phyloP scores from a whole-genome alignment of 2,888 invertebrate genomes.

The Spisula solida region DNA sequence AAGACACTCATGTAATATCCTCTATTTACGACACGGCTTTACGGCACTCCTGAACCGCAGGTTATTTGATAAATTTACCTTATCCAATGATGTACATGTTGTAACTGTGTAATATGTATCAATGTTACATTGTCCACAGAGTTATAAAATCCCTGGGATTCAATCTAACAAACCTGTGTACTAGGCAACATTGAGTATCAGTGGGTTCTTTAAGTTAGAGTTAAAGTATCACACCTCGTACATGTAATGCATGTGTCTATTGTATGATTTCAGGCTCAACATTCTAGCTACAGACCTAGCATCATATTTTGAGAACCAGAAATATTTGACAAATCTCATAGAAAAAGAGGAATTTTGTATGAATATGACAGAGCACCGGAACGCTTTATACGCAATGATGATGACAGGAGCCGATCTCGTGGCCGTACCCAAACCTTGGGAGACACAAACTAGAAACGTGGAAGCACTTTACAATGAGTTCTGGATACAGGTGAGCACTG shows the following conservation, averaged over 20 bases:
- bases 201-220: no score
- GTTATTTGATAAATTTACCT: no score
- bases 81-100: no score
- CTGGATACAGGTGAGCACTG: conserved; percentile 73
- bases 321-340: conserved; percentile 64
- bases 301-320: conserved; percentile 77
- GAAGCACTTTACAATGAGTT: conserved; percentile 80
- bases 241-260: not conserved
- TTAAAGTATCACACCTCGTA: no score
- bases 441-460: conserved; percentile 71
- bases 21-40: no score
- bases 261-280: conserved; percentile 49
- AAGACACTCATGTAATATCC: no score
- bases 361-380: conserved; percentile 52
- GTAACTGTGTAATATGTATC: no score
- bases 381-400: conserved; percentile 69
- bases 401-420: conserved; percentile 83
- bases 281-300: conserved; percentile 82
- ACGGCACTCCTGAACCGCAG: no score
- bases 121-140: no score
- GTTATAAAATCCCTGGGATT: no score
- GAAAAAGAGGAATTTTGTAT: conserved; percentile 68
- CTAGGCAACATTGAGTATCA: no score
- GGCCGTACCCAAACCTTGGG: conserved; percentile 81
- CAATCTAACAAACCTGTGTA: no score